These are phyloP conservation scores for Ia io DNA, from an alignment of 2,113 vertebrate genomes.

Conservation along the genomic window DNA sequence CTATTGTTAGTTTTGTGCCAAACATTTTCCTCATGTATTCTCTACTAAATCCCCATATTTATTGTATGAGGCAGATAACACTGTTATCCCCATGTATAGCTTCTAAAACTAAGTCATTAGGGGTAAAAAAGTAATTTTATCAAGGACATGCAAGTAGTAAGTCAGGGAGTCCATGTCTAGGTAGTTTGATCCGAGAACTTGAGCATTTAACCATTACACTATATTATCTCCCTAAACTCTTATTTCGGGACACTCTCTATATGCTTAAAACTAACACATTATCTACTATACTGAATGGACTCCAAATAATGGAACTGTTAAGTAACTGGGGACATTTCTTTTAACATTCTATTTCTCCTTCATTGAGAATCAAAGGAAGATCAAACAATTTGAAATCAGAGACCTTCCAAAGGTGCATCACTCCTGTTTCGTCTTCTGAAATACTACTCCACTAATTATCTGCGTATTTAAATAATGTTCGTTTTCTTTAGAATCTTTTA, in stretches of 20 bases:
- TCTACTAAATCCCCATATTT: background rate
- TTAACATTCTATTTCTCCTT: slow-evolving; percentile 13
- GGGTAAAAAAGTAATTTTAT: background rate
- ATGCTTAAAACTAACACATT: slow-evolving; percentile 21
- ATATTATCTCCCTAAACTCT: background rate
- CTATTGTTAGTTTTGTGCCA: slow-evolving; percentile 16
- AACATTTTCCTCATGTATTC: background rate
- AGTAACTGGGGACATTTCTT: background rate
- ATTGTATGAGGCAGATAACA: background rate
- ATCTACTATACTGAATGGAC: background rate
- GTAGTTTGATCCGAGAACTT: background rate
- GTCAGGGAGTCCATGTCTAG: background rate
- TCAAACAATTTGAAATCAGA: background rate
- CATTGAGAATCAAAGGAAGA: background rate
- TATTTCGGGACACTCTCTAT: slow-evolving; percentile 29
- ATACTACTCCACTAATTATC: slow-evolving; percentile 49
- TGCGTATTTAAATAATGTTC: slow-evolving; percentile 50
- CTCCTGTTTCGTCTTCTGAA: slow-evolving; percentile 19
- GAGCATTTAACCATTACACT: background rate
- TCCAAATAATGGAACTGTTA: slow-evolving; percentile 32
- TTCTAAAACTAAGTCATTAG: background rate
- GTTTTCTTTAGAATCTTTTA: slow-evolving; percentile 54
- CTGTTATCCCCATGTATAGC: background rate
- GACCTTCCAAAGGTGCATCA: background rate
- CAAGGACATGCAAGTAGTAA: background rate